Evolutionary conservation across 2,888 invertebrate genomes (phyloP).

Genomic region (Synergus umbraculus): DNA sequence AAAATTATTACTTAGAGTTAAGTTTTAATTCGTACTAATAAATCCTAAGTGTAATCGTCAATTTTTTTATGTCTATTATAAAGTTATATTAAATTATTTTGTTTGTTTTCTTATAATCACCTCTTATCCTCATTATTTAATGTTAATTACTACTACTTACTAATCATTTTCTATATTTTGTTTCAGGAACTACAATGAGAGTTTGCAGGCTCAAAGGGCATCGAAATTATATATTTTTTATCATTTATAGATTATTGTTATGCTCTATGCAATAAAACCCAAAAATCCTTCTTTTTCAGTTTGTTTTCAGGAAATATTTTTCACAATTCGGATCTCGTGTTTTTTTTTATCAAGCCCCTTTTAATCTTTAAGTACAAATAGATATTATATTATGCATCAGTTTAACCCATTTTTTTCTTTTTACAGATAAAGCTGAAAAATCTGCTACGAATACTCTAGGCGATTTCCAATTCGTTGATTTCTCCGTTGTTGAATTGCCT

Average conservation of each 20-base stretch:
- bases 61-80: no score
- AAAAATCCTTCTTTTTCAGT: neutral
- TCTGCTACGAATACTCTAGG: neutral
- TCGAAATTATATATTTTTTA: neutral
- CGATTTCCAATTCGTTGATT: conserved; percentile 27
- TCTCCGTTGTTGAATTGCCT: neutral
- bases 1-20: no score
- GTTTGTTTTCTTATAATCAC: neutral
- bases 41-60: no score
- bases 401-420: neutral
- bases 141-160: neutral
- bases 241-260: neutral
- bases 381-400: neutral
- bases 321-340: neutral
- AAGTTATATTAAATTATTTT: neutral
- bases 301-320: neutral
- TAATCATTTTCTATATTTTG: neutral
- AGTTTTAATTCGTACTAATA: no score
- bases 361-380: neutral
- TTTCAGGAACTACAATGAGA: neutral
- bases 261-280: neutral
- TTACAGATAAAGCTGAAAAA: neutral
- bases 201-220: no score
- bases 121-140: neutral
- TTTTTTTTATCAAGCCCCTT: neutral